Base-by-base conservation (phyloP, 2,113 vertebrate genomes). In the Nematolebias whitei region DNA sequence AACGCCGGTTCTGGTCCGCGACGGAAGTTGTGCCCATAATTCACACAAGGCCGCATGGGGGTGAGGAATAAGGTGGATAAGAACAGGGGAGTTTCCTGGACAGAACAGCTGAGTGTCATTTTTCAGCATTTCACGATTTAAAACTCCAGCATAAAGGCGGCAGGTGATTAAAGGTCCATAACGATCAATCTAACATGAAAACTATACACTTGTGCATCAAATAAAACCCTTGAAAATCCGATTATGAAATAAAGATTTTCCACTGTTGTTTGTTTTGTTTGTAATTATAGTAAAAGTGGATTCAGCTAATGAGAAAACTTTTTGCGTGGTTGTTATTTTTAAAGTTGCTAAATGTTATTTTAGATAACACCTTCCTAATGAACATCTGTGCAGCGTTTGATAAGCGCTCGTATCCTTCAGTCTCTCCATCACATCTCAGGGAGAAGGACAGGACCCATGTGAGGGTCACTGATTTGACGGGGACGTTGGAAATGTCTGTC, bases 321-420 rank as follows among this genome's bases (percentile, higher is more conserved):
- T 52, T 51, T 18, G 19, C 56, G 43, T 48, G 40, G 29, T 68
- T 74, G 39, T 78, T 78, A 19, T 74, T 69, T 78, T 14, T 29
- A 14, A 52, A 69, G 65, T 80, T 65, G 35, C 63, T 80, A 58
- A 79, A 70, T 70, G 64, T 83, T 83, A 80, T 74, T 86, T 82
- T 83, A 75, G 63, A 60, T 83, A 70, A 85, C 87, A 86, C 80
- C 76, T 88, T 64, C 74, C 70, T 82, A 64, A 76, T 76, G 71
- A 85, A 83, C 87, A 88, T 76, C 70, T 88, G 87, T 68, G 79
- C 48, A 63, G 32, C 13, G 12, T 74, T 70, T 68, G 15, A 10
- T 40, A 12, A 26, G 15, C 26, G 22, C 14, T 5, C 9, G 20
- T 19, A 22, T 56, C 40, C 24, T n/a, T 63, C 15, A 59, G 67